A percentile compares a stretch with the other conserved stretches of the same genome.
phyloP scores from a whole-genome alignment of 2,797 vertebrate genomes.

The Phoebastria nigripes region DNA sequence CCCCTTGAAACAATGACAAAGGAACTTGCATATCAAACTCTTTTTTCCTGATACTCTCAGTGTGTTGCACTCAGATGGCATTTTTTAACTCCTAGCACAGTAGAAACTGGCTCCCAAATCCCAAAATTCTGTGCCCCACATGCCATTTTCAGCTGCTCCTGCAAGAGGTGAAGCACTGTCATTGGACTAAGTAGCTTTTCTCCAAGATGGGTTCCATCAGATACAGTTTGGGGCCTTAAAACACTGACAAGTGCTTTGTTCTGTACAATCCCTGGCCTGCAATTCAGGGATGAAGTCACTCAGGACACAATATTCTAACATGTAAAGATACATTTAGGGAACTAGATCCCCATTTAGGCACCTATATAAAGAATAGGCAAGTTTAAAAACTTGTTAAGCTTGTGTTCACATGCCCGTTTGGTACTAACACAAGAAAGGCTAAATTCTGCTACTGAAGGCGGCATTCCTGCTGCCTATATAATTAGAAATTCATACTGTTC shows the following conservation, averaged over 20 bases:
- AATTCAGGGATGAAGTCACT: neutral
- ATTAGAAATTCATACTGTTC: neutral
- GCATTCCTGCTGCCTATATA: neutral
- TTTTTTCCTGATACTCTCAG: neutral
- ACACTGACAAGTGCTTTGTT: neutral
- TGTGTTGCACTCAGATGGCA: neutral
- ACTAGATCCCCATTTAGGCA: neutral
- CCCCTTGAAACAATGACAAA: neutral
- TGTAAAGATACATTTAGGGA: neutral
- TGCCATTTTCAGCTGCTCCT: neutral
- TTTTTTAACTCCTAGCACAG: neutral
- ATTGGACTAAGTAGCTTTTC: neutral
- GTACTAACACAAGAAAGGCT: neutral
- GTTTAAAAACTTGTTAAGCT: neutral
- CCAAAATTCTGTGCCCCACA: neutral
- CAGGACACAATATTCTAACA: neutral
- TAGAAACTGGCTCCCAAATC: neutral
- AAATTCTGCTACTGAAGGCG: neutral
- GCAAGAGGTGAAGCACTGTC: neutral
- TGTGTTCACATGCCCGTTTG: neutral
- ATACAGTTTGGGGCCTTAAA: neutral
- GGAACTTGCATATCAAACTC: neutral
- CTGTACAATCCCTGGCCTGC: neutral
- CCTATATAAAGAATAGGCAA: neutral
- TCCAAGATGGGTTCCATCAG: neutral